Evolutionary conservation across 2,113 vertebrate genomes (phyloP).

Genomic region (Pachypanchax playfairii): DNA sequence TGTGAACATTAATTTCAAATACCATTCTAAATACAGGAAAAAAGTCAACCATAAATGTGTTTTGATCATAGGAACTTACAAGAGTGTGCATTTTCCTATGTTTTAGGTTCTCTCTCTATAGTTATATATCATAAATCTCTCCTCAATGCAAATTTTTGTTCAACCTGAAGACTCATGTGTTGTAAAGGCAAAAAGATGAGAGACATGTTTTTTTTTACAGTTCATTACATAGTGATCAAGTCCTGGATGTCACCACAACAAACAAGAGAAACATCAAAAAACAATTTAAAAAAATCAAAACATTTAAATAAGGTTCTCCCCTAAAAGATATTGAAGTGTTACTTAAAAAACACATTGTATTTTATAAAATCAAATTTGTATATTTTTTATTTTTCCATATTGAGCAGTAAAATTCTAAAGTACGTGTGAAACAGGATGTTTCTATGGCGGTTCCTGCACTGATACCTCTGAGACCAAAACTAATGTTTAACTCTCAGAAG

Average conservation of each 20-base stretch:
- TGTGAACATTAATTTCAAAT: conserved; percentile 99
- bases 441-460: conserved; percentile 92
- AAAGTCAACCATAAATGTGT: conserved; percentile 95
- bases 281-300: conserved; percentile 67
- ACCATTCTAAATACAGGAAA: conserved; percentile 99
- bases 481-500: conserved; percentile 81
- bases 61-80: conserved; percentile 97
- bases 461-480: conserved; percentile 76
- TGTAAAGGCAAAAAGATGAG: conserved; percentile 90
- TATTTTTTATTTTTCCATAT: conserved; percentile 83
- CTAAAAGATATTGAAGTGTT: conserved; percentile 92
- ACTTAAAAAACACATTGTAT: conserved; percentile 67
- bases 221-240: conserved; percentile 84
- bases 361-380: conserved; percentile 86
- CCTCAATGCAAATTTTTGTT: conserved; percentile 89
- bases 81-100: conserved; percentile 97
- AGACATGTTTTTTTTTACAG: conserved; percentile 74
- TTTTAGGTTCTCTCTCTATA: conserved; percentile 87
- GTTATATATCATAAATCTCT: conserved; percentile 96
- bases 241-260: conserved; percentile 90
- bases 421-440: conserved; percentile 84
- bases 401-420: conserved; percentile 86
- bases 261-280: conserved; percentile 61
- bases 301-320: conserved; percentile 92
- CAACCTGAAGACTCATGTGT: conserved; percentile 96